A percentile compares a stretch with the other conserved stretches of the same genome.
phyloP scores from a whole-genome alignment of 2,888 invertebrate species.

The Monochamus alternatus region DNA sequence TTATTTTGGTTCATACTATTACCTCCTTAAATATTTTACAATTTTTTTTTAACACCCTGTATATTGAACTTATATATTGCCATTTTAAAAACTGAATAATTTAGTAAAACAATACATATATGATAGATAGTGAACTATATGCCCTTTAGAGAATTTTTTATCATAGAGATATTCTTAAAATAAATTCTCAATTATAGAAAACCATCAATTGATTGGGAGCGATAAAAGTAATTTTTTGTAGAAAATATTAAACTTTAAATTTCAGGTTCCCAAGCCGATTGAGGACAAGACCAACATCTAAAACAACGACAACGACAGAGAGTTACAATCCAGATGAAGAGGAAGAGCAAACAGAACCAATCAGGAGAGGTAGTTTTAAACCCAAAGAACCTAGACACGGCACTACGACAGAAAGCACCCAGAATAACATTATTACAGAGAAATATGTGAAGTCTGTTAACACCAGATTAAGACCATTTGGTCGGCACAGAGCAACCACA shows the following conservation, averaged over 20 bases:
- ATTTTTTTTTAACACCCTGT: too few species aligned
- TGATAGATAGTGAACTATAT: too few species aligned
- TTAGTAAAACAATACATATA: too few species aligned
- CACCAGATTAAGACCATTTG: conserved; percentile 66
- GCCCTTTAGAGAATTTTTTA: too few species aligned
- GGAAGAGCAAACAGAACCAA: conserved; percentile 67
- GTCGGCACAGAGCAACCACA: conserved; percentile 63
- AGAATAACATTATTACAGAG: conserved; percentile 59
- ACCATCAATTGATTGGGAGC: too few species aligned
- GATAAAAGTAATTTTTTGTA: too few species aligned
- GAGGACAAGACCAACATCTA: conserved; percentile 66
- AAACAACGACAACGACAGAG: conserved; percentile 63
- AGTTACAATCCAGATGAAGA: conserved; percentile 60
- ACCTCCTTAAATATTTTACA: too few species aligned
- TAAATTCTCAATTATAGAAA: too few species aligned
- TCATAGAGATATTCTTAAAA: too few species aligned
- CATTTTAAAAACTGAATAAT: too few species aligned
- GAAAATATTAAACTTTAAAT: conserved; percentile 1
- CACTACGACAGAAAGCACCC: conserved; percentile 43
- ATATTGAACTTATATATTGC: too few species aligned
- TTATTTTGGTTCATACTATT: too few species aligned
- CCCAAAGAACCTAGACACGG: conserved; percentile 68
- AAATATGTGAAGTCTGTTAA: conserved; percentile 61
- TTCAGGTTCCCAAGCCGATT: conserved; percentile 69
- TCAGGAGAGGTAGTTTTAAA: conserved; percentile 65